Evolutionary conservation across 2,113 vertebrate genomes (phyloP), one percentile per base, ranked within the genome.

Genomic region (Melanostigma gelatinosum): DNA sequence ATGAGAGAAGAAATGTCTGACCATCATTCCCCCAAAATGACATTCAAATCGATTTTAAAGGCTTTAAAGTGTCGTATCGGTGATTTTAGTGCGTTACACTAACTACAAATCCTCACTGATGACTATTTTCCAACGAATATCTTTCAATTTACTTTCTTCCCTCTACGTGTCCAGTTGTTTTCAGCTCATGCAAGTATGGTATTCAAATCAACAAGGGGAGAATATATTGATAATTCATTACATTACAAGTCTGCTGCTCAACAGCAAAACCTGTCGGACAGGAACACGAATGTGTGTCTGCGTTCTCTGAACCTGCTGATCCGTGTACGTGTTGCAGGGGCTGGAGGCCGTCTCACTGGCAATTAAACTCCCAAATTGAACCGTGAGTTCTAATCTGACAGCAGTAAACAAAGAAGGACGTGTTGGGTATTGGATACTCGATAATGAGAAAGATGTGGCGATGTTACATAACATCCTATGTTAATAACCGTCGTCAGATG

Each of bases 361-460:
- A 75, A 54, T 81, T 18, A 27, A 57, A 20, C 18, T 12, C 46
- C 55, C 6, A 22, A 13, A 75, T 24, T 46, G n/a, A 75, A 62
- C 16, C 64, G 9, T 6, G 24, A 48, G 11, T 72, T 18, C 34
- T 1, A 36, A 73, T 38, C 29, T 32, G 11, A 27, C 27, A 20
- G 8, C 10, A 57, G 5, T 48, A 63, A 24, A 52, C 11, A 77
- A 50, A 70, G 29, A 16, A 63, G 3, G 42, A 65, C 62, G 13
- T 16, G 27, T 24, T n/a, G 42, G 44, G 57, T 36, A 6, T 52
- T 38, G 32, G 22, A 57, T 67, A 67, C 69, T 3, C 22, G 9
- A 52, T 76, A 54, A 58, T 42, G 61, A 67, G 61, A 20, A 58
- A 50, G 34, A 24, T 2, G 4, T 5, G 15, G 42, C 2, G 52